Evolutionary conservation across 1,140 invertebrate species (phyloP).

Genomic region (Pseudomyrmex pallidus): DNA sequence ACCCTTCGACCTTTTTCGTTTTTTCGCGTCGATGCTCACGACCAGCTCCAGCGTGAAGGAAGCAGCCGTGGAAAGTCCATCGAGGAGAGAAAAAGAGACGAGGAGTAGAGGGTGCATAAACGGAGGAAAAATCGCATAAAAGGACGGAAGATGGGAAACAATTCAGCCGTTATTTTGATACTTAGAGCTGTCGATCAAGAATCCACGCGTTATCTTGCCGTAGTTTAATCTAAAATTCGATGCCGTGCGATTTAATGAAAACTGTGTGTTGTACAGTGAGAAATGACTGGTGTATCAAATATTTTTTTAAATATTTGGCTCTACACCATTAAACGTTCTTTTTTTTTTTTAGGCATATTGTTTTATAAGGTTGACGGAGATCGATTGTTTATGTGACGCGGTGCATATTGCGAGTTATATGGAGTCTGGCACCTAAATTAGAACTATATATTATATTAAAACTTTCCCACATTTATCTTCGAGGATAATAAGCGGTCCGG

Average conservation of each 20-base stretch:
- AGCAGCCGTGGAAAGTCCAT: slow-evolving; percentile 17
- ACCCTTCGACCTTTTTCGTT: slow-evolving; percentile 25
- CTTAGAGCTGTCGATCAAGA: slow-evolving; percentile 18
- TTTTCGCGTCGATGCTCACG: slow-evolving; percentile 34
- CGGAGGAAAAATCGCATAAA: slow-evolving; percentile 2
- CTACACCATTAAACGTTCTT: neutral
- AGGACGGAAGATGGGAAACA: slow-evolving; percentile 11
- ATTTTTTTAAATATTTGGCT: slow-evolving; percentile 14
- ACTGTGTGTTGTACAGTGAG: neutral
- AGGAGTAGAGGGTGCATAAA: neutral
- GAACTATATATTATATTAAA: neutral
- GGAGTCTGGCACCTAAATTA: neutral
- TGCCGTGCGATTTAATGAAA: slow-evolving; percentile 12
- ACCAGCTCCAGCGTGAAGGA: neutral
- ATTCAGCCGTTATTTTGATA: slow-evolving; percentile 34
- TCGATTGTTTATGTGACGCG: neutral
- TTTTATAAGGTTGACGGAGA: slow-evolving; percentile 1
- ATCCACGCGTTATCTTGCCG: neutral
- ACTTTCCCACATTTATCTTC: slow-evolving; percentile 5
- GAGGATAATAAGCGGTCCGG: neutral
- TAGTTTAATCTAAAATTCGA: neutral
- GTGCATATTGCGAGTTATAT: neutral
- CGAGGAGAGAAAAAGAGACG: neutral
- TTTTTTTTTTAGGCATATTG: neutral
- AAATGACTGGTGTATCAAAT: neutral